Conservation (phyloP, 2,113 vertebrate species). For the Sinocyclocheilus grahami region DNA sequence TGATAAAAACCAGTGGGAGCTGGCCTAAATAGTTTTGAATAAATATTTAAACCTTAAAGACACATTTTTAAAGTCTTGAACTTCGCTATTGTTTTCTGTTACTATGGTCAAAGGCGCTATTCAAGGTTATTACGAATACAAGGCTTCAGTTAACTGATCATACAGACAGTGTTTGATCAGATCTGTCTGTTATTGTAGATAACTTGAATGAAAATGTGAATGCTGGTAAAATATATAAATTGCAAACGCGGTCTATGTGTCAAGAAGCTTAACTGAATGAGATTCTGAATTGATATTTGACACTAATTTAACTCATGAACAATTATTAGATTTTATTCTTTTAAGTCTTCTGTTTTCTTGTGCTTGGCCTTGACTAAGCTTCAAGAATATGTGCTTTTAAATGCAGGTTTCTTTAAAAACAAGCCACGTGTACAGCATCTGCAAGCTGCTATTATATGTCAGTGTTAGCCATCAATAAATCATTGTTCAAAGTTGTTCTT, state of each 20-base stretch:
- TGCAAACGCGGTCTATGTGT: neutral
- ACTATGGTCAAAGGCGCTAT: neutral
- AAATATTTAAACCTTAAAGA: slow-evolving; percentile 12
- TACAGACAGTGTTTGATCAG: neutral
- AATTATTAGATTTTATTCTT: too few species aligned
- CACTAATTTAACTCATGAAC: neutral
- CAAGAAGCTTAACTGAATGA: neutral
- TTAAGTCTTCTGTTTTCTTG: neutral
- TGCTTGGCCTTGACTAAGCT: neutral
- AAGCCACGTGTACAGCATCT: neutral
- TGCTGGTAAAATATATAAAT: neutral
- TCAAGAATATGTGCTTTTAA: neutral
- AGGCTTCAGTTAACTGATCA: neutral
- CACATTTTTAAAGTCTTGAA: neutral
- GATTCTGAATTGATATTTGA: neutral
- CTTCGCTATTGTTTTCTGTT: neutral
- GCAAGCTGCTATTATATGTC: neutral
- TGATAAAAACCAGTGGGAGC: neutral
- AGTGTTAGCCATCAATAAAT: neutral
- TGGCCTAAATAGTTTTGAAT: neutral
- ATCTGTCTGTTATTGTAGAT: neutral
- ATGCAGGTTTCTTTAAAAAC: neutral
- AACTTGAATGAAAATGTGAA: neutral
- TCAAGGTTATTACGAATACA: neutral
- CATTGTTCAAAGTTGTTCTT: neutral